Base-by-base conservation (phyloP, 1,140 invertebrate species). In the Bradynema listronoti region DNA sequence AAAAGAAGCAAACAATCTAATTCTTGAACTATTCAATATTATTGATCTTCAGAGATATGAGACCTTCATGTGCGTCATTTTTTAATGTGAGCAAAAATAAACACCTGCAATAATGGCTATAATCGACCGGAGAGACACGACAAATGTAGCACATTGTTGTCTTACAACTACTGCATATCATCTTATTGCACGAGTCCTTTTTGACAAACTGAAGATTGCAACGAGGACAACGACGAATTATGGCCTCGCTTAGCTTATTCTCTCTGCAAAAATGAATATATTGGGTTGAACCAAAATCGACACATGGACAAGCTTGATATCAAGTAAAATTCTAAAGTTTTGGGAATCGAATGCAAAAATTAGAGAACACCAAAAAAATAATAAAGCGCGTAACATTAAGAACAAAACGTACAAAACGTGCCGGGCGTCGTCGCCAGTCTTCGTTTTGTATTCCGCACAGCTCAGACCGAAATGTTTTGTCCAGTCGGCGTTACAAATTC, bases 81-180 rank as follows among this genome's bases (percentile, higher is more conserved):
- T n/a, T n/a, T n/a, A n/a, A n/a, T n/a, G n/a, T n/a, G n/a, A n/a
- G n/a, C n/a, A n/a, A n/a, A n/a, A n/a, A n/a, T n/a, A n/a, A n/a
- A n/a, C n/a, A n/a, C n/a, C n/a, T n/a, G n/a, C n/a, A n/a, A n/a
- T n/a, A n/a, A n/a, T n/a, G n/a, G n/a, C n/a, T n/a, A n/a, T n/a
- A n/a, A n/a, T n/a, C n/a, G n/a, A n/a, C n/a, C n/a, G n/a, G n/a
- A n/a, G n/a, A n/a, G n/a, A n/a, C n/a, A n/a, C n/a, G n/a, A n/a
- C n/a, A n/a, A n/a, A n/a, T n/a, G n/a, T n/a, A n/a, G n/a, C n/a
- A n/a, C n/a, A n/a, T n/a, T n/a, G n/a, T 27, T 6, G 30, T 39
- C 51, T 39, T 14, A 22, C 51, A 33, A 54, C 51, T 39, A n/a
- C 51, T 14, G 32, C 51, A 54, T 5, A 19, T 45, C 51, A 54